Evolutionary conservation across 2,888 invertebrate species (phyloP).

Genomic region (Danaus chrysippus): DNA sequence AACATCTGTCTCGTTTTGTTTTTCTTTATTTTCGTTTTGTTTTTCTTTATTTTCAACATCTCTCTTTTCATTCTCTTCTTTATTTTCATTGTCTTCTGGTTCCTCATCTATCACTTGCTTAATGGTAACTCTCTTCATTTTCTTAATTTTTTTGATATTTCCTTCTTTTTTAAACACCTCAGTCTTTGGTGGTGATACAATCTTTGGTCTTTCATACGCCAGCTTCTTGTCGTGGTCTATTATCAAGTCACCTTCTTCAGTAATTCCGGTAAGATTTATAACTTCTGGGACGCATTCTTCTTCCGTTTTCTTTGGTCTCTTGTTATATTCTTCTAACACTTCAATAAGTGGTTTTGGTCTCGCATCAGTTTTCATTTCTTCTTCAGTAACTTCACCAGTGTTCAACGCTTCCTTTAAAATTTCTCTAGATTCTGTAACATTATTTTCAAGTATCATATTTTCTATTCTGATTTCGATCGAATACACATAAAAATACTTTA

Average conservation of each 20-base stretch:
- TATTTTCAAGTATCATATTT: too few relatives aligned
- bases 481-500: conserved; percentile 27
- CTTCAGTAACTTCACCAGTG: conserved; percentile 35
- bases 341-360: conserved; percentile 57
- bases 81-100: conserved; percentile 12
- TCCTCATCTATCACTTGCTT: conserved; percentile 18
- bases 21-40: not conserved
- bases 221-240: conserved; percentile 53
- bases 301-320: conserved; percentile 35
- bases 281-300: conserved; percentile 30
- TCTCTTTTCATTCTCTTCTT: conserved; percentile 9
- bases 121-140: conserved; percentile 11
- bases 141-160: conserved; percentile 9
- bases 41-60: conserved; percentile 12
- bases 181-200: not conserved
- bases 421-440: conserved; percentile 36
- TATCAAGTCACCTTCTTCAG: conserved; percentile 43
- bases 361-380: conserved; percentile 29
- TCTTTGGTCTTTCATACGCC: conserved; percentile 35
- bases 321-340: conserved; percentile 48
- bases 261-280: conserved; percentile 32
- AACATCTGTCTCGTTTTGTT: not conserved
- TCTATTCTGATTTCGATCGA: too few relatives aligned
- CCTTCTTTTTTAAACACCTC: not conserved
- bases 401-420: conserved; percentile 32